Evolutionary conservation across 2,797 vertebrate genomes (phyloP).

Genomic region (Ateles fusciceps): DNA sequence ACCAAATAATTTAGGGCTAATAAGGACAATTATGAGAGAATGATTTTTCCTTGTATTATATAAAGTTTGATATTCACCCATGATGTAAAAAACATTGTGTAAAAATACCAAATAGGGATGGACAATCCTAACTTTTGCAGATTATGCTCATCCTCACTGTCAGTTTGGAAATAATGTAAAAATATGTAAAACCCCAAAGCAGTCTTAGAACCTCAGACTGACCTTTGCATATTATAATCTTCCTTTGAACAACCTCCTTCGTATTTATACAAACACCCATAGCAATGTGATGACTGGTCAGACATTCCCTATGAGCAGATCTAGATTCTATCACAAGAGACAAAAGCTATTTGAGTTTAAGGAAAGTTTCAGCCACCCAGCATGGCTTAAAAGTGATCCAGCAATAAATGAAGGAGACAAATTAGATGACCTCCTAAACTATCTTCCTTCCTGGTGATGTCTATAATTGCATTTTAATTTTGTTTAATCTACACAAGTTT

Average conservation of each 20-base stretch:
- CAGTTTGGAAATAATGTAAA: not conserved
- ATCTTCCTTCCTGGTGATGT: not conserved
- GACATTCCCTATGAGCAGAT: not conserved
- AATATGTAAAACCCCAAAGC: not conserved
- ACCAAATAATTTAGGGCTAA: not conserved
- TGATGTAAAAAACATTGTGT: not conserved
- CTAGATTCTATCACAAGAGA: not conserved
- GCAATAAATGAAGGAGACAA: not conserved
- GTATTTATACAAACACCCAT: not conserved
- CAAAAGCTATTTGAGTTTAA: not conserved
- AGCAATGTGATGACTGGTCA: not conserved
- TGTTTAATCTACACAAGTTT: not conserved
- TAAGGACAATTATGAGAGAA: not conserved
- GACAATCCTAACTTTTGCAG: not conserved
- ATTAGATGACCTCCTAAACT: not conserved
- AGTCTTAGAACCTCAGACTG: not conserved
- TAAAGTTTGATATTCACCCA: not conserved
- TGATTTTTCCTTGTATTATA: not conserved
- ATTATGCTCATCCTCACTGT: not conserved
- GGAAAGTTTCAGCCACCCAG: not conserved
- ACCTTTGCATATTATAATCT: not conserved
- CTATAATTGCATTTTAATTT: not conserved
- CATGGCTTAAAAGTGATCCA: not conserved
- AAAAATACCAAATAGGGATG: not conserved
- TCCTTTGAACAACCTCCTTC: not conserved